These are phyloP conservation scores for Magallana angulata DNA, from an alignment of 1,140 invertebrate genomes.

Conservation along the genomic window DNA sequence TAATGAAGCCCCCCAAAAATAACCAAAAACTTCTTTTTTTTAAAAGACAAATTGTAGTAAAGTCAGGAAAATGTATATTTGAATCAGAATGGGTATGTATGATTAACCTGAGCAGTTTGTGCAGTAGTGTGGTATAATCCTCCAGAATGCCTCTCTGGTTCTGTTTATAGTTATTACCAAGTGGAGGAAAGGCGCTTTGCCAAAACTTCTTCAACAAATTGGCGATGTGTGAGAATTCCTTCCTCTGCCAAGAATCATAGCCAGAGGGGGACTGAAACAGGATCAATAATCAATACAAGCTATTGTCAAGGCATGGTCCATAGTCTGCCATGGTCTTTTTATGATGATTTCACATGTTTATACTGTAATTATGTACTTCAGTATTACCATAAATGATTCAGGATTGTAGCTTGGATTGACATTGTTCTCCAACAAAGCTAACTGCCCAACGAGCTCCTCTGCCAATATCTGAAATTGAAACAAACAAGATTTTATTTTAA, in stretches of 20 bases:
- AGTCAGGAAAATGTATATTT: too few species aligned
- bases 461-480: constrained; percentile 68
- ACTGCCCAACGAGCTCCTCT: constrained; percentile 72
- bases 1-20: too few species aligned
- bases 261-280: constrained; percentile 65
- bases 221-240: constrained; percentile 68
- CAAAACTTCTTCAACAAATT: constrained; percentile 74
- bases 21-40: too few species aligned
- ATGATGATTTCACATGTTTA: too few species aligned
- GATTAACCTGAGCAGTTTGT: constrained; percentile 67
- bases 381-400: constrained; percentile 67
- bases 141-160: constrained; percentile 63
- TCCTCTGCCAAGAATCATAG: constrained; percentile 73
- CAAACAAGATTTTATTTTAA: neutral
- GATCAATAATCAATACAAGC: neutral
- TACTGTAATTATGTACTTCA: too few species aligned
- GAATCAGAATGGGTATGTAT: too few species aligned
- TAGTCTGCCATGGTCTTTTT: too few species aligned
- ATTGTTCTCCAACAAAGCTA: constrained; percentile 73
- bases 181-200: constrained; percentile 67
- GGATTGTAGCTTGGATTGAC: constrained; percentile 73
- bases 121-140: constrained; percentile 69
- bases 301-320: too few species aligned
- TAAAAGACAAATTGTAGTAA: too few species aligned
- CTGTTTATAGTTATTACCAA: constrained; percentile 51